These are phyloP conservation scores for Nasonia longicornis DNA, from an alignment of 1,140 invertebrate genomes.

Conservation along the genomic window DNA sequence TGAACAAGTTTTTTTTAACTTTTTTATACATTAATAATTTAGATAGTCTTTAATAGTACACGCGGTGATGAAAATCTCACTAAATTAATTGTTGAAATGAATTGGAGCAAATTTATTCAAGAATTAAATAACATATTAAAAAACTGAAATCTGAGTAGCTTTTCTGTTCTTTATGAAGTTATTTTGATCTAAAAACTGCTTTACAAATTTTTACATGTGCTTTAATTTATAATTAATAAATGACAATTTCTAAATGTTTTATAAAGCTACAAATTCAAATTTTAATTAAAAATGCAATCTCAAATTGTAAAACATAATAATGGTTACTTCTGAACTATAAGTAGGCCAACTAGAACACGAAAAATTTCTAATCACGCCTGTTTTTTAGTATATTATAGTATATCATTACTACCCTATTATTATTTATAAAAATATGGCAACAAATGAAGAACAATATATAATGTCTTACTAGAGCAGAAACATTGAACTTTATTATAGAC, in stretches of 20 bases:
- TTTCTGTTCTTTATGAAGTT: not conserved
- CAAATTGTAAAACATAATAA: not conserved
- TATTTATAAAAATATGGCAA: constrained; percentile 1
- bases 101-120: too few species aligned
- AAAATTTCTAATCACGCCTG: not conserved
- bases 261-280: not conserved
- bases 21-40: too few species aligned
- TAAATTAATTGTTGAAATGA: too few species aligned
- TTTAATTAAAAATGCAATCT: not conserved
- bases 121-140: too few species aligned
- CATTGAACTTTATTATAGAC: not conserved
- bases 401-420: not conserved
- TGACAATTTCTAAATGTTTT: not conserved
- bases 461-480: not conserved
- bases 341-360: not conserved
- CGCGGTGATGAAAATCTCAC: too few species aligned
- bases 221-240: not conserved
- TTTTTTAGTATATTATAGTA: not conserved
- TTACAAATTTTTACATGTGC: constrained; percentile 4
- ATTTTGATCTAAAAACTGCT: not conserved
- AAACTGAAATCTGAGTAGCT: too few species aligned
- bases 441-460: not conserved
- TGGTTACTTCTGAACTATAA: not conserved
- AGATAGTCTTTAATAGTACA: too few species aligned
- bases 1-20: too few species aligned